These are phyloP conservation scores for Merluccius polli DNA, from an alignment of 2,797 vertebrate species.

Conservation along the genomic window DNA sequence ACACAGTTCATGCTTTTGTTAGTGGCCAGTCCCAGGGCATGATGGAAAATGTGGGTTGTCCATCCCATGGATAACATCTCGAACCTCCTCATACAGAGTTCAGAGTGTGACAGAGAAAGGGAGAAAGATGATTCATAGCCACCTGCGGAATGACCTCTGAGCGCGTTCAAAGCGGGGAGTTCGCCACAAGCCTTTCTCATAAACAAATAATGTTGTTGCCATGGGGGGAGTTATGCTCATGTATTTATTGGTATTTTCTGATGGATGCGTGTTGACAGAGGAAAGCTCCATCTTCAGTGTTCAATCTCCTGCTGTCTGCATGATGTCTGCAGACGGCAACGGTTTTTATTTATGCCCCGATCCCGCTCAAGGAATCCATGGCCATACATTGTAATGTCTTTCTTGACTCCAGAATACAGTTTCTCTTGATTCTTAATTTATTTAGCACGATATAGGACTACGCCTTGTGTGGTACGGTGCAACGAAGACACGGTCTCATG, in stretches of 20 bases:
- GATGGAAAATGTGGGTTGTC: too few species aligned
- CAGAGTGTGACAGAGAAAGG: background rate
- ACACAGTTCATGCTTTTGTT: too few species aligned
- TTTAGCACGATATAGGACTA: conserved; percentile 14
- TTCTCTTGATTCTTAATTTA: conserved; percentile 11
- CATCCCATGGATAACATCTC: too few species aligned
- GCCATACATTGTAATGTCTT: conserved; percentile 21
- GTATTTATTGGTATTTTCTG: conserved; percentile 62
- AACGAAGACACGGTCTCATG: too few species aligned
- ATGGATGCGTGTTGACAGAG: conserved; percentile 69
- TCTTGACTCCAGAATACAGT: conserved; percentile 43
- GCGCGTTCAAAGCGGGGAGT: conserved; percentile 20
- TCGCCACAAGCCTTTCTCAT: conserved; percentile 31
- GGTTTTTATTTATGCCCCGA: conserved; percentile 50
- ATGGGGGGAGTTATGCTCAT: conserved; percentile 20
- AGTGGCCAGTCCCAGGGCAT: too few species aligned
- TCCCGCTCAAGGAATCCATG: conserved; percentile 41
- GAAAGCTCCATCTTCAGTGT: conserved; percentile 48
- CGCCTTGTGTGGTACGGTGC: background rate
- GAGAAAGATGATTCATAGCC: conserved; percentile 8
- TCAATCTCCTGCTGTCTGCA: conserved; percentile 55
- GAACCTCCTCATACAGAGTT: background rate
- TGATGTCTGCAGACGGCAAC: too few species aligned
- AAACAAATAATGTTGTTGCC: conserved; percentile 61
- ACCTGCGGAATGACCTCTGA: conserved; percentile 29